A percentile compares a stretch with the other conserved stretches of the same genome.
phyloP scores from a whole-genome alignment of 2,113 vertebrate species.

The Orientallactaga bullata region DNA sequence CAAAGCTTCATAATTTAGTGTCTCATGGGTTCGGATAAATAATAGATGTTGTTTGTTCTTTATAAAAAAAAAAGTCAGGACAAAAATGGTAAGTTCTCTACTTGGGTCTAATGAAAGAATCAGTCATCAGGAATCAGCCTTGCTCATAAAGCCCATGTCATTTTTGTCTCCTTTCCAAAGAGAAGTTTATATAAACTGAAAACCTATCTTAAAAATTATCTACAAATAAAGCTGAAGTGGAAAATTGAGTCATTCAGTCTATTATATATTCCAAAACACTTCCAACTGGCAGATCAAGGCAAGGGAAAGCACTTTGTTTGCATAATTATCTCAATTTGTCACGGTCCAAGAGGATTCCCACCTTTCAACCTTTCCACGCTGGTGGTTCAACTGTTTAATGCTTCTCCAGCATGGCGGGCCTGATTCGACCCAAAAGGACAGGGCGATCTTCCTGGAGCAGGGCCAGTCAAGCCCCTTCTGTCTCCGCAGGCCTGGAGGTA shows the following conservation, averaged over 20 bases:
- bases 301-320: not conserved
- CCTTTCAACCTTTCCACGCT: not conserved
- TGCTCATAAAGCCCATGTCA: not conserved
- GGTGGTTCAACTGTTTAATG: not conserved
- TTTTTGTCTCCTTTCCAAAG: not conserved
- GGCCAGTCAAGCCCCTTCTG: fast-evolving
- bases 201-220: conserved; percentile 47
- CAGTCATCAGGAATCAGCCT: not conserved
- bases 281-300: not conserved
- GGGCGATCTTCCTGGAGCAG: fast-evolving
- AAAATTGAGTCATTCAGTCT: conserved; percentile 47
- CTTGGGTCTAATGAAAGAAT: fast-evolving
- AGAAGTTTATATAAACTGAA: conserved; percentile 45
- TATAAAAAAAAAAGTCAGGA: not conserved
- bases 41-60: not conserved
- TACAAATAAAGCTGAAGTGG: conserved; percentile 56
- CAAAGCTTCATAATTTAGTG: not conserved
- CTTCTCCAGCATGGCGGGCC: not conserved
- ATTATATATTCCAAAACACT: conserved; percentile 54
- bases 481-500: fast-evolving
- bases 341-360: not conserved
- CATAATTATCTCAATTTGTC: not conserved
- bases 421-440: no score
- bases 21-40: not conserved
- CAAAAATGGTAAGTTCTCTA: fast-evolving